Base-by-base conservation (phyloP, 2,113 vertebrate genomes). In the Anser cygnoides region DNA sequence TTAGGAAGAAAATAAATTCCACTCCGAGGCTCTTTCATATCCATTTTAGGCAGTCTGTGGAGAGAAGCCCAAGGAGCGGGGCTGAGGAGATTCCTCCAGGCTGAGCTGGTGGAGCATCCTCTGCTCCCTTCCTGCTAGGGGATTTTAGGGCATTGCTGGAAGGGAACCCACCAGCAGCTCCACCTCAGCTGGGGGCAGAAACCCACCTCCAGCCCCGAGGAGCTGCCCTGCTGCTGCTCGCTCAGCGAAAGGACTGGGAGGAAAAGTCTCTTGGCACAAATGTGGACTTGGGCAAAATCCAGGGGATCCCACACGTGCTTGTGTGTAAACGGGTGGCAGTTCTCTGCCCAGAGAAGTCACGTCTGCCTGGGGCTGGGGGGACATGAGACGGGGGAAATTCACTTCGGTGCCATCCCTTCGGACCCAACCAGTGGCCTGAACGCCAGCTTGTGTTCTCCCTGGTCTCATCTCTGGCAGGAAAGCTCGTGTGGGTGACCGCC, bases 21-120 rank as follows among this genome's bases (percentile, higher is more conserved):
- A 67, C 71, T 31, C 44, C 9, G 39, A 93, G 78, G 78, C 93
- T 95, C 84, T 68, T 91, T 86, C 80, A 83, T 80, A 91, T 6
- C 94, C 96, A 96, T 97, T 97, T 95, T 96, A 95, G 95, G 94
- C 93, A 95, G 91, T 50, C 8, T 55, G 84, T 79, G 89, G 93
- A 95, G 90, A 84, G 59, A 61, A 95, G 95, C 92, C 94, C 87
- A 50, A 80, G 19, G 83, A 89, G 73, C n/a, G 49, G 62, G 66
- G 91, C 90, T 95, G 91, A 43, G 70, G 93, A 95, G 92, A 79
- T 85, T 94, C 88, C 93, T 95, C 65, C 75, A 39, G 65, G 88
- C 88, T 87, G 84, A 95, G 87, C 62, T 73, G 80, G 67, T 81
- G 76, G 7, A 33, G 17, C 62, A 43, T 74, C 70, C 88, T 52